Conservation (phyloP, 2,113 vertebrate genomes). For the Shinisaurus crocodilurus region DNA sequence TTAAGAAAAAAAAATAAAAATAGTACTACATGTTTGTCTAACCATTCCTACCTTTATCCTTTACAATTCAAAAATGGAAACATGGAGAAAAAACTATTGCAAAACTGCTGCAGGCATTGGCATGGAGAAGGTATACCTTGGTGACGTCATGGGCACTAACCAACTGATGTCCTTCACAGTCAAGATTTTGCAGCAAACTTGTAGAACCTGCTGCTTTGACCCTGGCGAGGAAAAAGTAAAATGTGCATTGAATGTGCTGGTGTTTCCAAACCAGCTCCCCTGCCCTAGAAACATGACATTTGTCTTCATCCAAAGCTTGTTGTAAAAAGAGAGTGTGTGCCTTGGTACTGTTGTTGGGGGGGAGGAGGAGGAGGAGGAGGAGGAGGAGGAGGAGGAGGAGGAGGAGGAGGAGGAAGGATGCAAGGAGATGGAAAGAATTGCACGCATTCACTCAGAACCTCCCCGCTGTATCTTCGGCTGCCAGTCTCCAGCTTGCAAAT, state of each 20-base stretch:
- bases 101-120: not conserved
- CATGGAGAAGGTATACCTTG: not conserved
- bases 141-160: not conserved
- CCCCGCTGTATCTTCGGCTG: not conserved
- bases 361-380: too few species aligned
- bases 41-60: not conserved
- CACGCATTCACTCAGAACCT: not conserved
- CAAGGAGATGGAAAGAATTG: not conserved
- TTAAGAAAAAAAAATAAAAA: not conserved
- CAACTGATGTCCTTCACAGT: not conserved
- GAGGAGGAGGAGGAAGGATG: not conserved
- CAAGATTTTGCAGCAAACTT: not conserved
- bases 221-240: not conserved
- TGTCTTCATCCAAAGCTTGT: not conserved
- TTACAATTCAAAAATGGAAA: not conserved
- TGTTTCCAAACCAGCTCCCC: not conserved
- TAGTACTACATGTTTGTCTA: not conserved
- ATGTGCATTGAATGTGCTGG: too few species aligned
- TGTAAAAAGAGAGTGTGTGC: not conserved
- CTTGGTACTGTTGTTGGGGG: not conserved
- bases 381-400: too few species aligned
- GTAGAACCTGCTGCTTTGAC: not conserved
- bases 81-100: not conserved
- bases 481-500: not conserved
- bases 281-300: not conserved